Base-by-base conservation (phyloP, 2,797 vertebrate genomes). In the Lithobates sylvaticus region DNA sequence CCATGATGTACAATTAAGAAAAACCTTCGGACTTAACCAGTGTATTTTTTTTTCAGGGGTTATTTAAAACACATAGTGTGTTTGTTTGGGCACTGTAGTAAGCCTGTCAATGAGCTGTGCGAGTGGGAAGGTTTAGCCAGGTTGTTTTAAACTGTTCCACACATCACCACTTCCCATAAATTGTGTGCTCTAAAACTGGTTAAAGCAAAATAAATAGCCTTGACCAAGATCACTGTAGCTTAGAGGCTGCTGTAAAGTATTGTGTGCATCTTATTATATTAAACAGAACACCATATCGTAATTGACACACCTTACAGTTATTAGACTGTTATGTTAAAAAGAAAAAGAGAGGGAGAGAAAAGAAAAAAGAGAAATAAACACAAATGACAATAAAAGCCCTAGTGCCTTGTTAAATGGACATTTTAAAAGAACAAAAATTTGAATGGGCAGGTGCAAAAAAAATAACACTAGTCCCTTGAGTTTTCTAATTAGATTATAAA, bases 401-500 rank as follows among this genome's bases (percentile, higher is more conserved):
- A 64, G 64, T 50, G 72, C 42, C 78, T 81, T 81, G 71, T 80
- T 76, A 86, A 76, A 27, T 69, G 78, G 84, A 84, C 71, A 69
- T 54, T 76, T 82, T 29, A 81, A 75, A 81, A 85, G 61, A 71
- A 78, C 67, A 42, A 58, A n/a, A 39, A 61, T 58, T n/a, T 61
- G 32, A 86, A 76, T 70, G 78, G 50, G 77, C 84, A 86, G 84
- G 78, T 86, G 84, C 84, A 86, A 86, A 79, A 44, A 65, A 79
- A 80, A 85, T 50, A 61, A 64, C 84, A 65, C 61, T n/a, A 58
- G 64, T 72, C 84, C 78, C 84, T 36, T 42, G 84, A 81, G 84
- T 54, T 69, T 86, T 69, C 84, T 86, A 86, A 86, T 86, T 86
- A 81, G 84, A 86, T 86, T 74, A 86, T 86, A 86, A 86, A 86